Percentiles rank a stretch among this genome's conserved stretches.
phyloP scores from a whole-genome alignment of 2,113 vertebrate species.

The Nibea coibor region DNA sequence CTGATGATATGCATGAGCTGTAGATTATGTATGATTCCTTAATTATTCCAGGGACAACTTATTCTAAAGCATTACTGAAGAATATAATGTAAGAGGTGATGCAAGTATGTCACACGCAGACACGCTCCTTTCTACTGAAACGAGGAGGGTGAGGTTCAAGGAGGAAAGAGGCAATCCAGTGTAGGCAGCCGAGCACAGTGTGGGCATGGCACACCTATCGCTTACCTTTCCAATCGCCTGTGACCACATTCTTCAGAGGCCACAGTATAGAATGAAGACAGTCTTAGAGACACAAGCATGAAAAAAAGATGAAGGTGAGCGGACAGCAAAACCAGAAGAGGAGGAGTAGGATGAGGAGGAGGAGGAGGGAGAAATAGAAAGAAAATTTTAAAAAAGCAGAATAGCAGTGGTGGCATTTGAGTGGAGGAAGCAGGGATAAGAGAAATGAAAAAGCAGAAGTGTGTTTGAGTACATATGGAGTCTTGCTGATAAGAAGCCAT shows the following conservation, averaged over 20 bases:
- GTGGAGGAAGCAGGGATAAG: conserved; percentile 5
- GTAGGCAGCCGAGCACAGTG: conserved; percentile 39
- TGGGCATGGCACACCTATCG: conserved; percentile 53
- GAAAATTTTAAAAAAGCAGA: conserved; percentile 33
- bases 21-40: not conserved
- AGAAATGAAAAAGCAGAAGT: conserved; percentile 61
- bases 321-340: conserved; percentile 33
- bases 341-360: conserved; percentile 44
- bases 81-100: conserved; percentile 44
- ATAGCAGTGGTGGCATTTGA: conserved; percentile 14
- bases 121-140: not conserved
- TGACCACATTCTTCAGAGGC: conserved; percentile 81
- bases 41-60: not conserved
- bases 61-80: not conserved
- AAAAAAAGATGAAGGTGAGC: conserved; percentile 54
- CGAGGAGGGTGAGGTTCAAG: not conserved
- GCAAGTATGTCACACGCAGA: conserved; percentile 41
- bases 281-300: conserved; percentile 77
- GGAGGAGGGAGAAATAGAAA: conserved; percentile 33
- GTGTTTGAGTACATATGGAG: conserved; percentile 45
- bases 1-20: not conserved
- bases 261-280: conserved; percentile 77
- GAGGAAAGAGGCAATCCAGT: conserved; percentile 18
- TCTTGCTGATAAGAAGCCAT: conserved; percentile 30
- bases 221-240: conserved; percentile 78